phyloP scores from a whole-genome alignment of 37 sponge, comb jelly and placozoan genomes.

The Petrosia ficiformis region DNA sequence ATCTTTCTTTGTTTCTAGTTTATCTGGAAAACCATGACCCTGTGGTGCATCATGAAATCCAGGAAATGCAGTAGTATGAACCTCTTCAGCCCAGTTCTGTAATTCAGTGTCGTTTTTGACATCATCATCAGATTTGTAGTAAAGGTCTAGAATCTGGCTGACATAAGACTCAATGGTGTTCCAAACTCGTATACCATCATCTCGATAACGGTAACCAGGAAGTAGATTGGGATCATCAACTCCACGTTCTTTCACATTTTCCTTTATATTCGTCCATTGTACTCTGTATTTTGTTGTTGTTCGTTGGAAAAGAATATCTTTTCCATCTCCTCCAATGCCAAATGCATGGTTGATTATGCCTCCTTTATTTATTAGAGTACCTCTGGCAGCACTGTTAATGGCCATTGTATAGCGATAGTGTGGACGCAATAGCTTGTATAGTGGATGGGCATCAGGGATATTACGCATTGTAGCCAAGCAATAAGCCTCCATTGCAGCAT shows the following conservation, averaged over 20 bases:
- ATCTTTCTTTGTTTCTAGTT: slow-evolving; percentile 17
- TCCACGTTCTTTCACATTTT: slow-evolving; percentile 41
- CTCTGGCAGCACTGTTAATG: slow-evolving; percentile 46
- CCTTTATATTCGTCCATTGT: slow-evolving; percentile 12
- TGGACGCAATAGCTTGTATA: slow-evolving; percentile 60
- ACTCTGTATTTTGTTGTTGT: slow-evolving; percentile 13
- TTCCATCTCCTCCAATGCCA: slow-evolving; percentile 51
- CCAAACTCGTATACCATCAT: slow-evolving; percentile 63
- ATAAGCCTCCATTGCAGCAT: slow-evolving; percentile 64
- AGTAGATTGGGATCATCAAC: slow-evolving; percentile 50
- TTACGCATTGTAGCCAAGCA: slow-evolving; percentile 54
- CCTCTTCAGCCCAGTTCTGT: slow-evolving; percentile 38
- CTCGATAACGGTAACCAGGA: slow-evolving; percentile 80
- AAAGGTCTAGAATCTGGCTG: slow-evolving; percentile 18
- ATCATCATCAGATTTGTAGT: slow-evolving; percentile 49
- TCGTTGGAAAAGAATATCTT: slow-evolving; percentile 8
- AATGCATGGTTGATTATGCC: slow-evolving; percentile 44
- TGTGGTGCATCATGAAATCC: not conserved
- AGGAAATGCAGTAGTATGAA: slow-evolving; percentile 28
- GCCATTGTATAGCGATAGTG: slow-evolving; percentile 58
- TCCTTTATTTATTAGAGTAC: slow-evolving; percentile 27
- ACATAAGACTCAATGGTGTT: slow-evolving; percentile 44
- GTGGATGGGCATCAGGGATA: slow-evolving; percentile 63
- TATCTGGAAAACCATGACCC: slow-evolving; percentile 40
- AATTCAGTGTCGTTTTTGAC: slow-evolving; percentile 44